A percentile compares a stretch with the other conserved stretches of the same genome.
phyloP scores from a whole-genome alignment of 2,113 vertebrate genomes.

The Corythornis vintsioides region DNA sequence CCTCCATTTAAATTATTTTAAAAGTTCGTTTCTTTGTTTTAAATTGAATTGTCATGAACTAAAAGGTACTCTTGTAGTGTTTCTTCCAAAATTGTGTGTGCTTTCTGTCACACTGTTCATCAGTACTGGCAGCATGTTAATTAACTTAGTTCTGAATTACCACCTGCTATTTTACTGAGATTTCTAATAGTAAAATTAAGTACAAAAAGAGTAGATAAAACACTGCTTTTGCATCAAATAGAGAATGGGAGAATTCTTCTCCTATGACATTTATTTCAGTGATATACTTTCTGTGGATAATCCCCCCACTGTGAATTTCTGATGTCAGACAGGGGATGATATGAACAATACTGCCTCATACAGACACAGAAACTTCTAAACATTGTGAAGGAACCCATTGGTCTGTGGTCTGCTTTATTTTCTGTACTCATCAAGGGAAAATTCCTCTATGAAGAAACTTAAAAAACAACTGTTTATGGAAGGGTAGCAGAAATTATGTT shows the following conservation, averaged over 20 bases:
- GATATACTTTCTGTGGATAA: background rate
- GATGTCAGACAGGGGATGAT: background rate
- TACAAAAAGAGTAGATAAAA: background rate
- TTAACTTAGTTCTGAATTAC: slow-evolving; percentile 15
- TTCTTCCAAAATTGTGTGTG: background rate
- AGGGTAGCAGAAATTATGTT: background rate
- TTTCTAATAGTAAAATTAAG: background rate
- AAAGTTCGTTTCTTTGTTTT: background rate
- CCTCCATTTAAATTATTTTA: background rate
- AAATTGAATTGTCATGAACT: background rate
- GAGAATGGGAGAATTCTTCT: background rate
- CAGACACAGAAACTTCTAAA: background rate
- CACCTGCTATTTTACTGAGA: background rate
- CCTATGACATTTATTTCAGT: background rate
- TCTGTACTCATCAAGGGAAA: background rate
- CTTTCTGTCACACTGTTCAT: background rate
- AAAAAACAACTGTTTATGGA: background rate
- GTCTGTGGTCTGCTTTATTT: background rate
- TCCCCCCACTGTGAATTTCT: background rate
- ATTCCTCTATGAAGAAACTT: background rate
- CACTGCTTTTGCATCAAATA: background rate
- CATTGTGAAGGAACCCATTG: background rate
- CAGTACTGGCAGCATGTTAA: background rate
- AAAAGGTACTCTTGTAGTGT: background rate
- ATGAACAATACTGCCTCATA: background rate